Percentiles rank a stretch among this genome's conserved stretches.
Evolutionary conservation across 1,140 invertebrate genomes (phyloP).

Genomic region (Euura lappo): DNA sequence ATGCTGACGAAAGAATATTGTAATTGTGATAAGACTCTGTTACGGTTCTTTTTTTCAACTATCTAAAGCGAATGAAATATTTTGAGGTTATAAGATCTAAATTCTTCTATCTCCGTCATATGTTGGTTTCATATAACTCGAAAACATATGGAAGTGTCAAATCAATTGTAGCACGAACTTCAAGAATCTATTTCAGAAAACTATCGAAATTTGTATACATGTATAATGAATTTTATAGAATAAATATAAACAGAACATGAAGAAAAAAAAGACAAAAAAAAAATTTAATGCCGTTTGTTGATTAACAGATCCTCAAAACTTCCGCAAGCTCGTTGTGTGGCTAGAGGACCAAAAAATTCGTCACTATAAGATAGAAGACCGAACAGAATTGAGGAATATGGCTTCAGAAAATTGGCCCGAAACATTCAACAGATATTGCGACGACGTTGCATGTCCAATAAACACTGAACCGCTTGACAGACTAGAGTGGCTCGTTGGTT

Average conservation of each 20-base stretch:
- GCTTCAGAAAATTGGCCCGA: conserved; percentile 72
- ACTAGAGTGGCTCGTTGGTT: conserved; percentile 86
- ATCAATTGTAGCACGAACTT: too few species aligned
- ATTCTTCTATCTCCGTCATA: too few species aligned
- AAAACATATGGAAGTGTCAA: too few species aligned
- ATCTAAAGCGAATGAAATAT: too few species aligned
- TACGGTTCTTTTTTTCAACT: too few species aligned
- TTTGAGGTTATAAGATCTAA: too few species aligned
- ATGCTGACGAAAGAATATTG: background rate
- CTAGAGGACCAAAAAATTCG: conserved; percentile 94
- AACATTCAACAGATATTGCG: conserved; percentile 78
- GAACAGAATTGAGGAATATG: conserved; percentile 73
- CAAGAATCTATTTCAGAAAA: conserved; percentile 13
- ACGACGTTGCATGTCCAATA: conserved; percentile 72
- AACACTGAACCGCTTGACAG: conserved; percentile 64
- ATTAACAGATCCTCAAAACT: conserved; percentile 76
- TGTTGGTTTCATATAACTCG: too few species aligned
- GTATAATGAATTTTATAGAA: conserved; percentile 23
- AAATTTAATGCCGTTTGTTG: conserved; percentile 20
- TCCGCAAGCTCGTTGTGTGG: conserved; percentile 85
- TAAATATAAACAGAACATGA: background rate
- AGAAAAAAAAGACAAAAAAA: conserved; percentile 8
- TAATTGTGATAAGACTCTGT: conserved; percentile 14
- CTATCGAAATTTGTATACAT: conserved; percentile 18
- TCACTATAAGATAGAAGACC: conserved; percentile 84